phyloP scores from a whole-genome alignment of 2,888 invertebrate genomes.

The Autographa pulchrina region DNA sequence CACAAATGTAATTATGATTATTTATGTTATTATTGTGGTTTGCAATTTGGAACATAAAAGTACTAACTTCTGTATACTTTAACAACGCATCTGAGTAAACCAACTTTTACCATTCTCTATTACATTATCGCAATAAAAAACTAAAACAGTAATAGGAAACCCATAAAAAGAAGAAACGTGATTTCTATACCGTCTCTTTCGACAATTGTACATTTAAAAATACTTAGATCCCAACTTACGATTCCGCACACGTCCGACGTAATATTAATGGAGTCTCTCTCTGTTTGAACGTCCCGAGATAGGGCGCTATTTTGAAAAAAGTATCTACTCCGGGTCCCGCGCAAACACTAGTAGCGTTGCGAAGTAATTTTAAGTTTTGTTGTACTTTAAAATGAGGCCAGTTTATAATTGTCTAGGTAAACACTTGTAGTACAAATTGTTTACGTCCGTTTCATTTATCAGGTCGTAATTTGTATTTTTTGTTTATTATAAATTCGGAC shows the following conservation, averaged over 20 bases:
- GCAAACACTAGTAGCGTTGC: constrained; percentile 27
- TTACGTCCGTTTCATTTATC: neutral
- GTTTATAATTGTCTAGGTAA: neutral
- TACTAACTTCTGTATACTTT: too few relatives aligned
- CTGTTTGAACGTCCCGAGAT: constrained; percentile 61
- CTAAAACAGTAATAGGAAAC: constrained; percentile 36
- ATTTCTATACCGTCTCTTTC: constrained; percentile 50
- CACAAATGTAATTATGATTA: neutral
- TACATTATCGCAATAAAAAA: constrained; percentile 12
- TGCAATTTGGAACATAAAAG: too few relatives aligned
- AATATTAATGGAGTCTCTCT: constrained; percentile 70
- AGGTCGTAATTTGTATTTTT: too few relatives aligned
- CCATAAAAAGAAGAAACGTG: constrained; percentile 54
- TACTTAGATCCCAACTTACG: constrained; percentile 65
- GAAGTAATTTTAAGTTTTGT: constrained; percentile 22
- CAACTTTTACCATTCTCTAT: neutral
- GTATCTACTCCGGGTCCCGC: constrained; percentile 26
- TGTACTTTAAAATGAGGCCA: constrained; percentile 31
- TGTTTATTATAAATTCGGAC: too few relatives aligned
- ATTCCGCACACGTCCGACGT: constrained; percentile 68
- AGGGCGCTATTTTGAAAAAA: constrained; percentile 56
- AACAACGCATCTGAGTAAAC: neutral
- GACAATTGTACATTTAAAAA: constrained; percentile 63
- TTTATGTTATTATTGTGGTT: too few relatives aligned
- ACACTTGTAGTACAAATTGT: neutral